phyloP scores from a whole-genome alignment of 2,797 vertebrate species.

The Poeciliopsis paucimaculata region DNA sequence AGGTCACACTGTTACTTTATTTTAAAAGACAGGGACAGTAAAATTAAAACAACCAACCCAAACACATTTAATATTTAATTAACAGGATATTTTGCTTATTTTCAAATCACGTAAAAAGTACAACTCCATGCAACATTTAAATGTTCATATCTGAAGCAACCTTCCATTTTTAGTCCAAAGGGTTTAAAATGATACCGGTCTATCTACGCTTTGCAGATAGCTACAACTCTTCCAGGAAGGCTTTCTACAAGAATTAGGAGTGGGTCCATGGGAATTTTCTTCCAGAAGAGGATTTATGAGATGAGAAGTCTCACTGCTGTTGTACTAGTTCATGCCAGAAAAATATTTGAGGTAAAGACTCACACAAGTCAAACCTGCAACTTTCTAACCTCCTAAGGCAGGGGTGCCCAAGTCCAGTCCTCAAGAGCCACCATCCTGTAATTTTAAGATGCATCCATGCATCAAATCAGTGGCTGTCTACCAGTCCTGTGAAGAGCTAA shows the following conservation, averaged over 20 bases:
- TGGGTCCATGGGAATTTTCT: neutral
- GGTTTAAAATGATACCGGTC: neutral
- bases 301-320: neutral
- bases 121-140: neutral
- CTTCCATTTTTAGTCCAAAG: neutral
- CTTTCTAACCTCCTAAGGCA: neutral
- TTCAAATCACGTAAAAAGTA: neutral
- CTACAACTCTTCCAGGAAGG: neutral
- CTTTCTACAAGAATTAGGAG: neutral
- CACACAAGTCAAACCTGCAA: neutral
- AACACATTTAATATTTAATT: conserved; percentile 5
- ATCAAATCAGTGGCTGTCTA: neutral
- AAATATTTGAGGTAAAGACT: neutral
- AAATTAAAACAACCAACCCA: conserved; percentile 24
- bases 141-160: neutral
- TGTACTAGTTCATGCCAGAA: neutral
- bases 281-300: neutral
- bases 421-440: neutral
- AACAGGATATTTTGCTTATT: neutral
- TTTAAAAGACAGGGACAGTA: conserved; percentile 33
- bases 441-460: neutral
- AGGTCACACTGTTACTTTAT: conserved; percentile 64
- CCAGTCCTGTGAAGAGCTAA: neutral
- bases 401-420: neutral
- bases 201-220: neutral